phyloP scores from a whole-genome alignment of 2,888 invertebrate species.

The Drosophila cognata region DNA sequence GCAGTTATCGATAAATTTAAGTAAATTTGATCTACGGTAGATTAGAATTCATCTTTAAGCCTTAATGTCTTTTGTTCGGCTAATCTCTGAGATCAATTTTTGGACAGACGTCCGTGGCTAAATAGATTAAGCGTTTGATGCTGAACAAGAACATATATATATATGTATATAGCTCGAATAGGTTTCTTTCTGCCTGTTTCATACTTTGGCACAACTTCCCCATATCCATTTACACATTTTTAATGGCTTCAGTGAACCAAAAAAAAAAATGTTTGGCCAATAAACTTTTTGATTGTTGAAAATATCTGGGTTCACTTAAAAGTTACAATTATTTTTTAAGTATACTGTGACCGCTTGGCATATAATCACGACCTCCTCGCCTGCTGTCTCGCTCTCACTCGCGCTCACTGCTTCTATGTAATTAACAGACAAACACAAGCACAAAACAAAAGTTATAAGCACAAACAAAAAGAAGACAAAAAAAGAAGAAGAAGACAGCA shows the following conservation, averaged over 20 bases:
- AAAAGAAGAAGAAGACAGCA: slow-evolving; percentile 21
- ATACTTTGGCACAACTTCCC: neutral
- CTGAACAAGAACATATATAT: neutral
- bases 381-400: slow-evolving; percentile 12
- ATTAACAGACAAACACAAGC: slow-evolving; percentile 62
- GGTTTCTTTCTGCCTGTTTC: neutral
- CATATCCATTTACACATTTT: neutral
- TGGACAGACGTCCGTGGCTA: neutral
- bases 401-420: slow-evolving; percentile 24
- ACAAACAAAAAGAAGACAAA: slow-evolving; percentile 41
- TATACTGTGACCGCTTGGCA: slow-evolving; percentile 9
- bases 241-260: neutral
- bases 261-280: neutral
- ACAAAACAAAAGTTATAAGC: slow-evolving; percentile 35
- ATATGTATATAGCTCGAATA: neutral
- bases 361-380: slow-evolving; percentile 14
- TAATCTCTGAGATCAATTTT: neutral
- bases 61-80: neutral
- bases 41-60: neutral
- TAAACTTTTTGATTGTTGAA: neutral
- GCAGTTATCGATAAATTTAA: neutral
- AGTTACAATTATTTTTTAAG: slow-evolving; percentile 21
- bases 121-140: neutral
- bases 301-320: slow-evolving; percentile 24
- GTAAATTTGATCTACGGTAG: neutral